phyloP scores from a whole-genome alignment of 1,140 invertebrate species.

The Dreissena polymorpha region DNA sequence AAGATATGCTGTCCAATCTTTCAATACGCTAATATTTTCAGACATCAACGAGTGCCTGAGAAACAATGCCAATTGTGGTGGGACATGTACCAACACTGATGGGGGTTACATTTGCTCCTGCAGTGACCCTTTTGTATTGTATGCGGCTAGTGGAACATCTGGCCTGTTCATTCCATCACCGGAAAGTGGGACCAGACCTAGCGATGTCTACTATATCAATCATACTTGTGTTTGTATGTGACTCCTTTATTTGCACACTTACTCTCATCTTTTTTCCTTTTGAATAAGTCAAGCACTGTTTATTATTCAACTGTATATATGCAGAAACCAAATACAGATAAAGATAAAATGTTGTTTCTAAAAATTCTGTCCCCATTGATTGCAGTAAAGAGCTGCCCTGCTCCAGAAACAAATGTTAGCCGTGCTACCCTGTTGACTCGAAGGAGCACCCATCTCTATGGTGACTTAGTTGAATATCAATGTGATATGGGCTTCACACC shows the following conservation, averaged over 20 bases:
- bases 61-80: conserved; percentile 24
- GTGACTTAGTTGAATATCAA: conserved; percentile 37
- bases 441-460: conserved; percentile 5
- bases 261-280: too few relatives aligned
- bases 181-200: conserved; percentile 28
- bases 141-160: conserved; percentile 12
- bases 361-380: neutral
- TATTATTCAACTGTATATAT: too few relatives aligned
- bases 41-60: conserved; percentile 36
- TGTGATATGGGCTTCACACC: conserved; percentile 35
- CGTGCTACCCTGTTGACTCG: conserved; percentile 30
- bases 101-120: conserved; percentile 32
- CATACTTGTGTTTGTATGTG: conserved; percentile 54
- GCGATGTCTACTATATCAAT: conserved; percentile 39
- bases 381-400: conserved; percentile 15
- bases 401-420: neutral
- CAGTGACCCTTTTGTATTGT: conserved; percentile 10
- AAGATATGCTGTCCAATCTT: too few relatives aligned
- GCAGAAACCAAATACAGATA: too few relatives aligned
- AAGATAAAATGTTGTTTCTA: too few relatives aligned
- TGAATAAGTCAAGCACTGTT: too few relatives aligned
- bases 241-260: neutral
- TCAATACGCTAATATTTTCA: neutral
- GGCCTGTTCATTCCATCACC: conserved; percentile 13
- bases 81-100: neutral